These are phyloP conservation scores for Whitmania pigra DNA, from an alignment of 1,140 invertebrate genomes.

Conservation along the genomic window DNA sequence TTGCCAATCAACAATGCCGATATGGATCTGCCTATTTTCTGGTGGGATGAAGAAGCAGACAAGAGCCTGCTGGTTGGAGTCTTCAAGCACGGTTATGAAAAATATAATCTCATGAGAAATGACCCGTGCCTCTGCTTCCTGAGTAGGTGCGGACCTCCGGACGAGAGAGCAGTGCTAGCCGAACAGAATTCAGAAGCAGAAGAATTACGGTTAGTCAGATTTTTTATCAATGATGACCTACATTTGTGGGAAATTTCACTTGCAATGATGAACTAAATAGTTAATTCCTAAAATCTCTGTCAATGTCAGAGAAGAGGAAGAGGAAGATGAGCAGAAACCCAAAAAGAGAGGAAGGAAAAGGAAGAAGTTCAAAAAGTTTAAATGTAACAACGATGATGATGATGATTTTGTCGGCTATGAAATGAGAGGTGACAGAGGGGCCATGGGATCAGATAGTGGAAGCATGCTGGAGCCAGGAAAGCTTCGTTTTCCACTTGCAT, in stretches of 20 bases:
- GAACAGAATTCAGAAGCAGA: conserved; percentile 42
- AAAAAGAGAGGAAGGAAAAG: conserved; percentile 7
- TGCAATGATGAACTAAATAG: neutral
- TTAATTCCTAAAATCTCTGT: neutral
- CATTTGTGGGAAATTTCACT: too few relatives aligned
- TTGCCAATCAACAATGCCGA: conserved; percentile 40
- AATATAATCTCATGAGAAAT: conserved; percentile 83
- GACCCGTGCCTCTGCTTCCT: conserved; percentile 85
- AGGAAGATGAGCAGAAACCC: conserved; percentile 13
- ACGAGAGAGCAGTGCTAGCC: conserved; percentile 46
- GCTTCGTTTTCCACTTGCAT: conserved; percentile 66
- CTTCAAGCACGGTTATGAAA: conserved; percentile 94
- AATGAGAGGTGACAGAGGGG: neutral
- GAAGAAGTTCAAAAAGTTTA: conserved; percentile 13
- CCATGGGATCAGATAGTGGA: neutral
- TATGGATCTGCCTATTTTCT: conserved; percentile 58
- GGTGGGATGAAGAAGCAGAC: conserved; percentile 96
- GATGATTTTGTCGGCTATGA: conserved; percentile 4
- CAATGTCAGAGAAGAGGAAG: conserved; percentile 10
- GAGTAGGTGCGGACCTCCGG: conserved; percentile 70
- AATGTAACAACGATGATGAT: neutral
- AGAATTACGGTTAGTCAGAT: neutral
- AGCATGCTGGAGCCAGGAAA: conserved; percentile 28
- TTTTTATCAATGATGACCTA: too few relatives aligned
- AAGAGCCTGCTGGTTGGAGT: conserved; percentile 90